Evolutionary conservation across 2,888 invertebrate genomes (phyloP).

Genomic region (Parnassius orleans): DNA sequence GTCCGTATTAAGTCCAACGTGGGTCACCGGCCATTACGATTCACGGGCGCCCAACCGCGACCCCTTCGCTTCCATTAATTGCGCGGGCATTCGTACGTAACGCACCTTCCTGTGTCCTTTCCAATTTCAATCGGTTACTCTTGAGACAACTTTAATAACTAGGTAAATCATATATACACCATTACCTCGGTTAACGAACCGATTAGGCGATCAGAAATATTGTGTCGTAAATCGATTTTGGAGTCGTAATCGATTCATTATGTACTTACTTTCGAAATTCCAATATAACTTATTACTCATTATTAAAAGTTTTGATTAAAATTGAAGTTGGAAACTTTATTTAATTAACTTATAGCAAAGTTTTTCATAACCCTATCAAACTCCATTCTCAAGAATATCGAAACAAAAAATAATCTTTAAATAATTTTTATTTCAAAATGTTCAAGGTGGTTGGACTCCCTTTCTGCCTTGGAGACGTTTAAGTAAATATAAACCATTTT

Average conservation of each 20-base stretch:
- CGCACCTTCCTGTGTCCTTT: conserved; percentile 46
- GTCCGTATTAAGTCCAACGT: conserved; percentile 16
- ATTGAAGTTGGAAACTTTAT: no score
- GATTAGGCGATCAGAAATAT: conserved; percentile 6
- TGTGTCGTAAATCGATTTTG: conserved; percentile 17
- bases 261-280: not conserved
- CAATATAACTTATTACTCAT: no score
- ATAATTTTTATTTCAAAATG: no score
- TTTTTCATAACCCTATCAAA: no score
- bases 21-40: conserved; percentile 29
- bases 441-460: no score
- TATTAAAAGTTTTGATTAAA: no score
- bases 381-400: no score
- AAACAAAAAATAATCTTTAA: no score
- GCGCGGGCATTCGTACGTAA: conserved; percentile 51
- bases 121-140: conserved; percentile 33
- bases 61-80: conserved; percentile 40
- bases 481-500: no score
- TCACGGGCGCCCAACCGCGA: conserved; percentile 31
- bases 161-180: conserved; percentile 21
- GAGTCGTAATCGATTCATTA: not conserved
- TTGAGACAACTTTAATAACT: conserved; percentile 24
- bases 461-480: no score
- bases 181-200: conserved; percentile 22
- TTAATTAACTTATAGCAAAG: no score